Percentiles rank a stretch among this genome's conserved stretches.
phyloP scores from a whole-genome alignment of 2,797 vertebrate genomes.

The Micropoecilia bifurca region DNA sequence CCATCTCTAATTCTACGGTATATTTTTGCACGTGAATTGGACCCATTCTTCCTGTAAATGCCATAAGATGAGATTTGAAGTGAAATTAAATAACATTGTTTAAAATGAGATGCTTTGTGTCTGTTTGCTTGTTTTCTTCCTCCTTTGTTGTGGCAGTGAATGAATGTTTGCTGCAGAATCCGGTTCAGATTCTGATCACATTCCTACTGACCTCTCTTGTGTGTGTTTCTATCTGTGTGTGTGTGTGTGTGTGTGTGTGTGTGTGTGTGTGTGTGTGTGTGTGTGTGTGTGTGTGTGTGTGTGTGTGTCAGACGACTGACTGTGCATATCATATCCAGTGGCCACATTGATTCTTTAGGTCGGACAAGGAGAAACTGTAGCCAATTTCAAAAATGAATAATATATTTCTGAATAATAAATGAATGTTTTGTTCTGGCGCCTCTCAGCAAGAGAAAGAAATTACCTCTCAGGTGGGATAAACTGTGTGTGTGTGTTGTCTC shows the following conservation, averaged over 20 bases:
- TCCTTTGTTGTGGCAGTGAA: slow-evolving; percentile 4
- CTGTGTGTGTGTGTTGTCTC: slow-evolving; percentile 42
- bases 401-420: slow-evolving; percentile 84
- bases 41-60: neutral
- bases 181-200: slow-evolving; percentile 70
- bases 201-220: slow-evolving; percentile 62
- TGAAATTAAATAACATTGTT: slow-evolving; percentile 16
- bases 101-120: slow-evolving; percentile 5
- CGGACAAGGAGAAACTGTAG: slow-evolving; percentile 74
- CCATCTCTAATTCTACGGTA: neutral
- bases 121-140: neutral
- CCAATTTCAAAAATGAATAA: slow-evolving; percentile 83
- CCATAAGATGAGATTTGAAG: neutral
- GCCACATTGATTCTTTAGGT: slow-evolving; percentile 78
- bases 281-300: slow-evolving; percentile 2
- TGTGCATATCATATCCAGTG: slow-evolving; percentile 72
- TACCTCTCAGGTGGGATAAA: slow-evolving; percentile 74
- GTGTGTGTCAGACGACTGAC: slow-evolving; percentile 47
- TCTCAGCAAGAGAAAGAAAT: slow-evolving; percentile 73
- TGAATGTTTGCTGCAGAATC: slow-evolving; percentile 23
- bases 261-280: slow-evolving; percentile 21
- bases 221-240: slow-evolving; percentile 9
- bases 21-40: neutral
- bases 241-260: slow-evolving; percentile 23
- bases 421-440: slow-evolving; percentile 77